These are phyloP conservation scores for Chaetodon auriga DNA, from an alignment of 2,113 vertebrate species.

Conservation along the genomic window DNA sequence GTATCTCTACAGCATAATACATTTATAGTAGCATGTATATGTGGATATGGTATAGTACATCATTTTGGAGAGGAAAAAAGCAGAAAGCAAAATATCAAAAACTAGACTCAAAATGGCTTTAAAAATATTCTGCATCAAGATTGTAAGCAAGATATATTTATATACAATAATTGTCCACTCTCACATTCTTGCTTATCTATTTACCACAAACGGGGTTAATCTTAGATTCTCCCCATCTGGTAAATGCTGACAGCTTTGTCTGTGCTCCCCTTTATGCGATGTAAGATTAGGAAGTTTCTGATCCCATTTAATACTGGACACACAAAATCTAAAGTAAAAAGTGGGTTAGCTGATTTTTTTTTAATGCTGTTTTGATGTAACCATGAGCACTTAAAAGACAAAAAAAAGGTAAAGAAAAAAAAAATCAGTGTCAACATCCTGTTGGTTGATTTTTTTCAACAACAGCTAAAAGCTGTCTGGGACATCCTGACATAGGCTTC, in stretches of 20 bases:
- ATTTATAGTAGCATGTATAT: no score
- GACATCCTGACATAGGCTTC: slow-evolving; percentile 42
- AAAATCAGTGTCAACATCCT: slow-evolving; percentile 34
- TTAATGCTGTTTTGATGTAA: slow-evolving; percentile 32
- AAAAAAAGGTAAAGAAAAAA: not conserved
- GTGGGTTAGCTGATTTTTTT: slow-evolving; percentile 17
- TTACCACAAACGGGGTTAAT: slow-evolving; percentile 62
- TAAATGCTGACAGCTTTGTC: slow-evolving; percentile 47
- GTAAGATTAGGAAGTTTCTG: slow-evolving; percentile 43
- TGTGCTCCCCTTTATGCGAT: slow-evolving; percentile 7
- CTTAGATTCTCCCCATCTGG: slow-evolving; percentile 56
- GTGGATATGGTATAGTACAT: not conserved
- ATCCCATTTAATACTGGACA: slow-evolving; percentile 30
- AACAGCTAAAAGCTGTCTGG: slow-evolving; percentile 34
- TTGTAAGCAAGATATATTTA: slow-evolving; percentile 1
- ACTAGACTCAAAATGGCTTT: not conserved
- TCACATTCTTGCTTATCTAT: slow-evolving; percentile 18
- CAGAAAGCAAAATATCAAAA: not conserved
- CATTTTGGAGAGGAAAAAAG: not conserved
- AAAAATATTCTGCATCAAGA: not conserved
- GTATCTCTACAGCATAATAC: not conserved
- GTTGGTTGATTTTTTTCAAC: slow-evolving; percentile 29
- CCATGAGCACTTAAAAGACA: slow-evolving; percentile 20
- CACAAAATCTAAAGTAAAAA: slow-evolving; percentile 30
- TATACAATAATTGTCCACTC: not conserved